A percentile compares a stretch with the other conserved stretches of the same genome.
Evolutionary conservation across 2,797 vertebrate genomes (phyloP).

Genomic region (Intellagama lesueurii): DNA sequence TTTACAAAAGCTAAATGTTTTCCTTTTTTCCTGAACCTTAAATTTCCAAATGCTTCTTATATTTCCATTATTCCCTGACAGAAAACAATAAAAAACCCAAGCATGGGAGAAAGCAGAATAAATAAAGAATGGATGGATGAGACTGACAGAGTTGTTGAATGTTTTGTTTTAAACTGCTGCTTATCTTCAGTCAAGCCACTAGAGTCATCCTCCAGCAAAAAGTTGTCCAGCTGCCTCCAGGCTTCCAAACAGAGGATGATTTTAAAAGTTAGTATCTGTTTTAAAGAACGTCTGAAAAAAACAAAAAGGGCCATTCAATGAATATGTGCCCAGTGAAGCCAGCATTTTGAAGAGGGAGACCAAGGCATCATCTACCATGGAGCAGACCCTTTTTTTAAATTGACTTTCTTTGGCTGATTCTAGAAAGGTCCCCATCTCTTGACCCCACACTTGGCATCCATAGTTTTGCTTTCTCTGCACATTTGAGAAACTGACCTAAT

Average conservation of each 20-base stretch:
- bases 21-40: not conserved
- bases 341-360: constrained; percentile 15
- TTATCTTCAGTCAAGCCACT: constrained; percentile 37
- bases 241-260: constrained; percentile 27
- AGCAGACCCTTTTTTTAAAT: not conserved
- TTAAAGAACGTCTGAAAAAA: constrained; percentile 18
- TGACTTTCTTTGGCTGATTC: not conserved
- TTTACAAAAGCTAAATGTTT: not conserved
- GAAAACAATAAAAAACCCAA: not conserved
- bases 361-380: constrained; percentile 26
- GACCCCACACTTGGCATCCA: accelerated
- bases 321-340: constrained; percentile 21
- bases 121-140: not conserved
- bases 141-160: not conserved
- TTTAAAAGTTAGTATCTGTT: constrained; percentile 10
- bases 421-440: constrained; percentile 22
- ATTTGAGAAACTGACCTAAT: constrained; percentile 49
- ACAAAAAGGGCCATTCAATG: not conserved
- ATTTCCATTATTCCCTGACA: not conserved
- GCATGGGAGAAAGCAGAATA: not conserved
- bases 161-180: not conserved
- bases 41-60: not conserved
- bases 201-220: constrained; percentile 2
- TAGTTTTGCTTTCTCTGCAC: constrained; percentile 35
- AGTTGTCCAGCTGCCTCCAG: constrained; percentile 34